Percentiles rank a stretch among this genome's conserved stretches.
Evolutionary conservation across 2,113 vertebrate genomes (phyloP).

Genomic region (Oreochromis tanganicae): DNA sequence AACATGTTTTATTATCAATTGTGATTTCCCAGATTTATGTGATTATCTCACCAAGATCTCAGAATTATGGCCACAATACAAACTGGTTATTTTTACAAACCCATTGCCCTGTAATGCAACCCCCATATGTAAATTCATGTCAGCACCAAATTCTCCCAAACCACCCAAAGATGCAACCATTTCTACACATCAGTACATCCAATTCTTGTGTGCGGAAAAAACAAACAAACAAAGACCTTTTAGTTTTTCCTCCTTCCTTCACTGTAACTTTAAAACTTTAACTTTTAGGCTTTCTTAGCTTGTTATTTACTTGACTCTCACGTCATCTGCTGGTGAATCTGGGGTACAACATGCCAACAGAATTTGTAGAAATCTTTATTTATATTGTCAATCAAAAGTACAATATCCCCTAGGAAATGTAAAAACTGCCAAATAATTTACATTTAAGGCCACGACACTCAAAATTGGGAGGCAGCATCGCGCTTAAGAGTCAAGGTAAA

Average conservation of each 20-base stretch:
- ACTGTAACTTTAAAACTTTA: background rate
- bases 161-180: background rate
- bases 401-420: constrained; percentile 10
- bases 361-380: constrained; percentile 70
- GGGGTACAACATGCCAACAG: background rate
- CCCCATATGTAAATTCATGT: background rate
- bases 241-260: background rate
- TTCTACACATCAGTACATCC: no score
- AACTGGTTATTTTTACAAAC: background rate
- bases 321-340: constrained; percentile 32
- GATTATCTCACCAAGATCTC: background rate
- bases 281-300: background rate
- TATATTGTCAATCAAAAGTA: constrained; percentile 51
- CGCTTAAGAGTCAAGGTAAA: background rate
- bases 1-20: background rate
- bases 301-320: background rate
- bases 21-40: background rate
- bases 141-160: background rate
- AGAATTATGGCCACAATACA: background rate
- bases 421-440: constrained; percentile 36
- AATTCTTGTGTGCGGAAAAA: background rate
- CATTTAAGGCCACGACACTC: constrained; percentile 16
- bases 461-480: background rate
- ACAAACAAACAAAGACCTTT: background rate
- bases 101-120: background rate